Conservation (phyloP, 2,888 invertebrate species). For the Drosophila niveifrons region DNA sequence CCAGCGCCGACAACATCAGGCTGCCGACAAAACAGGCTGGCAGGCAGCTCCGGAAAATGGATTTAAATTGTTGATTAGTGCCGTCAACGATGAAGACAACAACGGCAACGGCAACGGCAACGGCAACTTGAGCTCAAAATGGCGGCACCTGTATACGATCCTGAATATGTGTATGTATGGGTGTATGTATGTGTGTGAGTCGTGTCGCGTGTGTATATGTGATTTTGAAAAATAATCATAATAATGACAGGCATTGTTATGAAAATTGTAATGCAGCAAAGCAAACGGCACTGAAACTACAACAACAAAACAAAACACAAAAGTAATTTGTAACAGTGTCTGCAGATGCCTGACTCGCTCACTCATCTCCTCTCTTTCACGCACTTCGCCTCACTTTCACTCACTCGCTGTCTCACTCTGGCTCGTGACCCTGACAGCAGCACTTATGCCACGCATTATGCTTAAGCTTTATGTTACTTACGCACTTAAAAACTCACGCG, state of each 20-base stretch:
- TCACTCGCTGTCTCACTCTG: not conserved
- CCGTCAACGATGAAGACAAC: conserved; percentile 52
- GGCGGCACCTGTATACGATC: conserved; percentile 37
- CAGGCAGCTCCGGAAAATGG: conserved; percentile 68
- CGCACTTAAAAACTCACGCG: conserved; percentile 46
- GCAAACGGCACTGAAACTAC: conserved; percentile 53
- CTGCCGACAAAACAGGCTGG: conserved; percentile 5
- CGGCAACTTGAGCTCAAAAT: conserved; percentile 34
- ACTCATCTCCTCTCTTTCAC: not conserved
- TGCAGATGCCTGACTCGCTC: conserved; percentile 15
- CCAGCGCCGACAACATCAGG: conserved; percentile 36
- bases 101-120: conserved; percentile 25
- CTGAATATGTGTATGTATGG: not conserved
- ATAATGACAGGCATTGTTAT: conserved; percentile 78
- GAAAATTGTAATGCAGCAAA: conserved; percentile 60
- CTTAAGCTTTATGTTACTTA: conserved; percentile 72
- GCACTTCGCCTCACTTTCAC: not conserved
- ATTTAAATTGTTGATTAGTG: conserved; percentile 82
- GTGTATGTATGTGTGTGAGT: not conserved
- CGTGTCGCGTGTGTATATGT: conserved; percentile 27
- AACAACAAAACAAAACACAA: conserved; percentile 38
- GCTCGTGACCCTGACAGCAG: conserved; percentile 55
- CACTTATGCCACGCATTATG: conserved; percentile 71
- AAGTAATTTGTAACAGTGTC: conserved; percentile 62
- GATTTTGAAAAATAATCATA: conserved; percentile 80